phyloP scores from a whole-genome alignment of 2,888 invertebrate genomes.

The Linyphia triangularis region DNA sequence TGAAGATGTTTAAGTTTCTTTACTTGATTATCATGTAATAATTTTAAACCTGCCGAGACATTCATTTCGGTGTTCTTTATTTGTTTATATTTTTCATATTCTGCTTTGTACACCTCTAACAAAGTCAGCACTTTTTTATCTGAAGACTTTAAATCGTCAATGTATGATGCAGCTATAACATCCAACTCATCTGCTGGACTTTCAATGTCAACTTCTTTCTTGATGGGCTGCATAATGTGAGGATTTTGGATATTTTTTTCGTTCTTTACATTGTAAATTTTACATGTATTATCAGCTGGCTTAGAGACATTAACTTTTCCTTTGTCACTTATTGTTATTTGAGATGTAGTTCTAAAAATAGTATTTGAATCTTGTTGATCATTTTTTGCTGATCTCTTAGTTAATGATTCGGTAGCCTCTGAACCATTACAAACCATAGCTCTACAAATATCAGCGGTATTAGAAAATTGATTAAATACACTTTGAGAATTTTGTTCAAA shows the following conservation, averaged over 20 bases:
- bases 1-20: constrained; percentile 10
- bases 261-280: no score
- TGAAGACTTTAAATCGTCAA: background rate
- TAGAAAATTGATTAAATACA: no score
- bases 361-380: no score
- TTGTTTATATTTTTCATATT: background rate
- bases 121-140: background rate
- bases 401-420: no score
- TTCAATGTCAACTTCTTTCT: background rate
- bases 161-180: constrained; percentile 1
- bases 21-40: constrained; percentile 3
- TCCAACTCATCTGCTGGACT: constrained; percentile 24
- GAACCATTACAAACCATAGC: no score
- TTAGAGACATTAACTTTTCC: background rate
- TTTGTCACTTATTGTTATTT: no score
- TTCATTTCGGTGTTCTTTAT: constrained; percentile 18
- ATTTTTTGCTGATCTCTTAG: no score
- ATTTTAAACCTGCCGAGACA: constrained; percentile 19
- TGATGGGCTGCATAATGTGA: no score
- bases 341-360: no score
- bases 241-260: no score
- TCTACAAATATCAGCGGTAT: no score
- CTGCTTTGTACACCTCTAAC: constrained; percentile 8
- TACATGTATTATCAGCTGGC: background rate
- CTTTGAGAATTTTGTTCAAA: no score